A percentile compares a stretch with the other conserved stretches of the same genome.
These are phyloP conservation scores for Pluvialis apricaria DNA, from an alignment of 2,113 vertebrate genomes.

Conservation along the genomic window DNA sequence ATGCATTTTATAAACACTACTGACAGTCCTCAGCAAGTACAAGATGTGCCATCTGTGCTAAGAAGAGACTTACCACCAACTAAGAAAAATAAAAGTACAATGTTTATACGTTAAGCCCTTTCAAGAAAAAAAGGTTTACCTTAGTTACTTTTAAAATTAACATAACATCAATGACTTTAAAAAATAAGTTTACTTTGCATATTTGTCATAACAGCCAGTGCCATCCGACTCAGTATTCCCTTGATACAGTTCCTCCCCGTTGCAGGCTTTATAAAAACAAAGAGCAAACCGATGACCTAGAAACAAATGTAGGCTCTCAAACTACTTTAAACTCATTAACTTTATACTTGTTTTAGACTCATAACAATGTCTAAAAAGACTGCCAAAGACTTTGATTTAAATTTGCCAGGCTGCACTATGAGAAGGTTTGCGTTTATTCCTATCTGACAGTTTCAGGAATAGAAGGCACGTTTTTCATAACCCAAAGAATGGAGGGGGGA, in stretches of 20 bases:
- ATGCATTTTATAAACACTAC: not conserved
- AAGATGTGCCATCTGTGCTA: not conserved
- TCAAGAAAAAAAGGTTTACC: not conserved
- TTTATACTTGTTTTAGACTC: not conserved
- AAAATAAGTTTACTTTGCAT: not conserved
- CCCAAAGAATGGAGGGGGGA: not conserved
- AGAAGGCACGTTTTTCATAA: not conserved
- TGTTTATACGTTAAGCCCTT: accelerated
- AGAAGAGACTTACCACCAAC: not conserved
- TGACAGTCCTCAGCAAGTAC: not conserved
- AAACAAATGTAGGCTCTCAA: not conserved
- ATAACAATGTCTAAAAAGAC: not conserved
- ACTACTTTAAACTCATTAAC: conserved; percentile 19
- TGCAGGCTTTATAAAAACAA: conserved; percentile 20
- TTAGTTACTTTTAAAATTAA: not conserved
- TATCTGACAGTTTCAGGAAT: not conserved
- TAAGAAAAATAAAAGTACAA: not conserved
- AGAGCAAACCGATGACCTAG: conserved; percentile 28
- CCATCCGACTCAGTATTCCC: not conserved
- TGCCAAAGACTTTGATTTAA: not conserved
- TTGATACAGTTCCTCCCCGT: not conserved
- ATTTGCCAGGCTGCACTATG: not conserved
- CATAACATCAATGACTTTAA: not conserved
- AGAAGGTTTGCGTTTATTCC: not conserved
- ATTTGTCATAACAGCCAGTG: not conserved